Conservation (phyloP, 2,888 invertebrate species). For the Dimorphilus gyrociliatus region DNA sequence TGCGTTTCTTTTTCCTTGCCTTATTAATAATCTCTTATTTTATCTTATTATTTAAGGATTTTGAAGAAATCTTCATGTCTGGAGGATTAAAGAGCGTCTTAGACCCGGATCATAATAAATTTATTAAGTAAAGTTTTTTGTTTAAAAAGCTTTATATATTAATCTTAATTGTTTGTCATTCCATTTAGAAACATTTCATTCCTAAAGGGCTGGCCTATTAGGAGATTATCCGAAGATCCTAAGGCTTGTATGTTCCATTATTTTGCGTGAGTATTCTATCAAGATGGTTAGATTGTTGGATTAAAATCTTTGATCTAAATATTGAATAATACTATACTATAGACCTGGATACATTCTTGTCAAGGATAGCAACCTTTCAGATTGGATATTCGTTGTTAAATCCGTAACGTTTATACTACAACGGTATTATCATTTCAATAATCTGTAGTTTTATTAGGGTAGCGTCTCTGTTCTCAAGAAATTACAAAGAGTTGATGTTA, state of each 20-base stretch:
- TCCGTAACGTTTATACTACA: too few relatives aligned
- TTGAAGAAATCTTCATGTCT: conserved; percentile 28
- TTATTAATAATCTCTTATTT: too few relatives aligned
- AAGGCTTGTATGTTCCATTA: conserved; percentile 26
- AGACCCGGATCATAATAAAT: conserved; percentile 25
- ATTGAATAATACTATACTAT: conserved; percentile 10
- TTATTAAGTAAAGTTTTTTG: conserved; percentile 17
- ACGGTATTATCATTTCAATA: too few relatives aligned
- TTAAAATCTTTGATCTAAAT: background rate
- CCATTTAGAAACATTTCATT: conserved; percentile 23
- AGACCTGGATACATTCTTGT: conserved; percentile 28
- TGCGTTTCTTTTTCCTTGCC: too few relatives aligned
- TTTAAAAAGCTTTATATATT: background rate
- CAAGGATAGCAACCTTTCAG: conserved; percentile 25
- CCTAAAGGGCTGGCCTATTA: conserved; percentile 25
- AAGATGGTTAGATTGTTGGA: background rate
- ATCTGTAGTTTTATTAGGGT: too few relatives aligned
- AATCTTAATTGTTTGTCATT: too few relatives aligned
- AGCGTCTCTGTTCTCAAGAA: too few relatives aligned
- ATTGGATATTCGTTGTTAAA: conserved; percentile 32
- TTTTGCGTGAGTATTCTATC: conserved; percentile 20
- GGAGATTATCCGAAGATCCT: conserved; percentile 16
- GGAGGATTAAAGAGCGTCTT: conserved; percentile 23
- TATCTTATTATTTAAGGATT: too few relatives aligned
- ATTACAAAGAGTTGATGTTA: too few relatives aligned